Percentiles rank a stretch among this genome's conserved stretches.
Evolutionary conservation across 2,888 invertebrate species (phyloP).

Genomic region (Aporophyla lueneburgensis): DNA sequence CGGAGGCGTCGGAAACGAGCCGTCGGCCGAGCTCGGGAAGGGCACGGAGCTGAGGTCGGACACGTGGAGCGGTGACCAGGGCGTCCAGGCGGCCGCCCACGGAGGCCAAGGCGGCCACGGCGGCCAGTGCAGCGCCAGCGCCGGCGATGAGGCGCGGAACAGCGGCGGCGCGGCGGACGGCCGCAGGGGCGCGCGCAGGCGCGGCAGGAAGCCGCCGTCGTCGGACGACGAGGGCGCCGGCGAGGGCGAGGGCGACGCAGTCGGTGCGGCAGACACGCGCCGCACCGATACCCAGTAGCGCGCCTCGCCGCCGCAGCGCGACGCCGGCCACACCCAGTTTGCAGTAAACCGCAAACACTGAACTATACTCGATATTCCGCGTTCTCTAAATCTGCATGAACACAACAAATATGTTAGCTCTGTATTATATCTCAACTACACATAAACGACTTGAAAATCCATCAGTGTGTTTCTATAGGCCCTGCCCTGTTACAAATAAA

Average conservation of each 20-base stretch:
- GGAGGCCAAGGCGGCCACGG: constrained; percentile 92
- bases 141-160: constrained; percentile 87
- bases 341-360: constrained; percentile 90
- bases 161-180: constrained; percentile 92
- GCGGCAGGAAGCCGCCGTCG: constrained; percentile 96
- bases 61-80: constrained; percentile 94
- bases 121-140: constrained; percentile 85
- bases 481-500: not conserved
- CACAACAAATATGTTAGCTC: constrained; percentile 46
- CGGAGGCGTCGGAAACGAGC: constrained; percentile 94
- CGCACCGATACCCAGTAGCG: constrained; percentile 76
- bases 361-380: constrained; percentile 98
- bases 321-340: constrained; percentile 95
- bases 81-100: constrained; percentile 92
- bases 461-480: not conserved
- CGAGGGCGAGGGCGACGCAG: constrained; percentile 80
- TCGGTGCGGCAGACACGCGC: constrained; percentile 76
- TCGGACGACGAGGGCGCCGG: constrained; percentile 92
- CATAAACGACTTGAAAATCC: not conserved
- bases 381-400: constrained; percentile 95
- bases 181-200: constrained; percentile 83
- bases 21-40: constrained; percentile 94
- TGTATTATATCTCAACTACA: not conserved
- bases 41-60: constrained; percentile 97
- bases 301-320: constrained; percentile 90